Conservation (phyloP, 2,888 invertebrate genomes). For the Aspidapion aeneum region DNA sequence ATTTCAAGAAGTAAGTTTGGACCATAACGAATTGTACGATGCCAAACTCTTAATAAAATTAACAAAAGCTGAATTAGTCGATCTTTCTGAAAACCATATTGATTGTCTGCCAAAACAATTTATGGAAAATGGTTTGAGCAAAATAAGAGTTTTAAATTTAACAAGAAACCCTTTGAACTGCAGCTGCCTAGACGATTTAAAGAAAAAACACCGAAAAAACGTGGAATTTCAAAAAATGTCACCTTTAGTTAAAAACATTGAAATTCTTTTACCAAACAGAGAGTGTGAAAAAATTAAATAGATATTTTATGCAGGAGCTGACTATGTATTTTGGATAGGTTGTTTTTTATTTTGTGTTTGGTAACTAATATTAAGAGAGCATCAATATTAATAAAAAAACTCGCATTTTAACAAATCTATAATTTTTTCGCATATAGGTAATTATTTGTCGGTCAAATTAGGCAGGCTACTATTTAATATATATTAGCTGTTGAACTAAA, state of each 20-base stretch:
- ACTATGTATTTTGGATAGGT: too few species aligned
- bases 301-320: too few species aligned
- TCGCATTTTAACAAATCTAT: too few species aligned
- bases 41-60: constrained; percentile 27
- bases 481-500: too few species aligned
- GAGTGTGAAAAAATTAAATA: not conserved
- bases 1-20: constrained; percentile 33
- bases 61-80: constrained; percentile 30
- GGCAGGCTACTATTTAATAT: too few species aligned
- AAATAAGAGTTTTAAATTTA: constrained; percentile 29
- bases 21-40: constrained; percentile 34
- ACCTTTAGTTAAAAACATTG: constrained; percentile 26
- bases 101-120: constrained; percentile 35
- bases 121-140: constrained; percentile 31
- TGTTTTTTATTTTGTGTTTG: too few species aligned
- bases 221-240: constrained; percentile 27
- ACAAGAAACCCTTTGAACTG: constrained; percentile 34
- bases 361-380: too few species aligned
- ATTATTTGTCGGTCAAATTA: too few species aligned
- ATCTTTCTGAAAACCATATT: constrained; percentile 34
- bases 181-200: constrained; percentile 30
- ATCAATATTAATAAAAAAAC: too few species aligned
- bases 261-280: constrained; percentile 23
- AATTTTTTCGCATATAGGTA: too few species aligned
- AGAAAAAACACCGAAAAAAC: constrained; percentile 23